These are phyloP conservation scores for Ardeotis arabs DNA, from an alignment of 2,113 vertebrate species.

Conservation along the genomic window DNA sequence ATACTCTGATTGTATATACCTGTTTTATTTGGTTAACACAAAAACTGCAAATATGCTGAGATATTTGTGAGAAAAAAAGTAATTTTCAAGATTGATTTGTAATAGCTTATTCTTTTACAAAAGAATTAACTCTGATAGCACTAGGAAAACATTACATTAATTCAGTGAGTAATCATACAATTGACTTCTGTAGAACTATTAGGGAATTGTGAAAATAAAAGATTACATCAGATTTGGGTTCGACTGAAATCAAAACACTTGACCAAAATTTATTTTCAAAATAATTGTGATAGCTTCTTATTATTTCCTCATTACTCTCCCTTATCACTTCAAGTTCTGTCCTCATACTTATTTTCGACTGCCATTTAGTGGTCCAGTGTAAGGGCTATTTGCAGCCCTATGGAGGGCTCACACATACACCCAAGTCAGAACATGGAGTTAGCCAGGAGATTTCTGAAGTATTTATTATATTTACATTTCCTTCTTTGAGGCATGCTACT, in stretches of 20 bases:
- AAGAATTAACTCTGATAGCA: neutral
- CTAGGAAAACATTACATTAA: neutral
- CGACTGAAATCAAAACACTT: neutral
- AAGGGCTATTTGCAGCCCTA: neutral
- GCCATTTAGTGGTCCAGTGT: neutral
- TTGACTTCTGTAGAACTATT: neutral
- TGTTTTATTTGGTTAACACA: neutral
- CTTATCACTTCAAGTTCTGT: neutral
- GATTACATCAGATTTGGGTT: neutral
- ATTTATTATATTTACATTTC: neutral
- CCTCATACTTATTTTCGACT: neutral
- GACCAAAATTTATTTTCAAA: neutral
- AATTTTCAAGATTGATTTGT: constrained; percentile 5
- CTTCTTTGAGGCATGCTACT: neutral
- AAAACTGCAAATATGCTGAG: neutral
- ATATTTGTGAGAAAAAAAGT: neutral
- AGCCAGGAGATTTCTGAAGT: neutral
- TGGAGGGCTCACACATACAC: neutral
- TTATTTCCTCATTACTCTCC: neutral
- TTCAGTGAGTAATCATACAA: neutral
- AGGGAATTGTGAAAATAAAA: neutral
- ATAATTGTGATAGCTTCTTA: neutral
- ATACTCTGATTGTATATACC: neutral
- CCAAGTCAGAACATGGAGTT: neutral
- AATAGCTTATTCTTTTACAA: neutral